phyloP scores from a whole-genome alignment of 2,888 invertebrate genomes.

The Nephrotoma appendiculata region DNA sequence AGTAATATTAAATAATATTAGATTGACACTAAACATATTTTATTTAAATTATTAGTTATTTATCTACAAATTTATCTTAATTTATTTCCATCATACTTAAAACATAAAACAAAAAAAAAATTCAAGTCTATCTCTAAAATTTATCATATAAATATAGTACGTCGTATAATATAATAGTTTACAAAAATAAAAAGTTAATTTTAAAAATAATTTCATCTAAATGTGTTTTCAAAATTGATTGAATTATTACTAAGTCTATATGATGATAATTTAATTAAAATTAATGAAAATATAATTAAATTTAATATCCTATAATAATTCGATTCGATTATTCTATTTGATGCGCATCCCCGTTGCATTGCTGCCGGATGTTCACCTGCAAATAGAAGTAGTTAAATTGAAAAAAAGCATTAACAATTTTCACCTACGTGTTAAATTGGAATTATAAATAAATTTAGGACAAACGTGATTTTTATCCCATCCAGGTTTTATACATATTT shows the following conservation, averaged over 20 bases:
- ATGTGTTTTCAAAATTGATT: not conserved
- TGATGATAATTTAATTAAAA: not conserved
- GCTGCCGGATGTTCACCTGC: conserved; percentile 77
- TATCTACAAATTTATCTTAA: not conserved
- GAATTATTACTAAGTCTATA: not conserved
- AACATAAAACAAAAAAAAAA: not conserved
- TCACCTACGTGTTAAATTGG: not conserved
- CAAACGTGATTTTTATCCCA: not conserved
- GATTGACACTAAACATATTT: not conserved
- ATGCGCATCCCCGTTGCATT: conserved; percentile 71
- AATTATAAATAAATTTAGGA: not conserved
- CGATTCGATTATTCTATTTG: conserved; percentile 7
- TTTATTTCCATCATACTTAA: not conserved
- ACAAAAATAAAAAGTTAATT: not conserved
- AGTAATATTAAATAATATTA: not conserved
- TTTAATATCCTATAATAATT: not conserved
- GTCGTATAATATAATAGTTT: not conserved
- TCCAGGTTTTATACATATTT: not conserved
- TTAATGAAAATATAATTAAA: not conserved
- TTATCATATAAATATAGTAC: not conserved
- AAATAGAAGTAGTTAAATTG: not conserved
- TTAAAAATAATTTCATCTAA: not conserved
- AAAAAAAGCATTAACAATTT: conserved; percentile 11
- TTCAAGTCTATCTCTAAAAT: not conserved
- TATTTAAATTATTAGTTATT: not conserved